Percentiles rank a stretch among this genome's conserved stretches.
phyloP scores from a whole-genome alignment of 2,797 vertebrate species.

The Lacerta agilis region DNA sequence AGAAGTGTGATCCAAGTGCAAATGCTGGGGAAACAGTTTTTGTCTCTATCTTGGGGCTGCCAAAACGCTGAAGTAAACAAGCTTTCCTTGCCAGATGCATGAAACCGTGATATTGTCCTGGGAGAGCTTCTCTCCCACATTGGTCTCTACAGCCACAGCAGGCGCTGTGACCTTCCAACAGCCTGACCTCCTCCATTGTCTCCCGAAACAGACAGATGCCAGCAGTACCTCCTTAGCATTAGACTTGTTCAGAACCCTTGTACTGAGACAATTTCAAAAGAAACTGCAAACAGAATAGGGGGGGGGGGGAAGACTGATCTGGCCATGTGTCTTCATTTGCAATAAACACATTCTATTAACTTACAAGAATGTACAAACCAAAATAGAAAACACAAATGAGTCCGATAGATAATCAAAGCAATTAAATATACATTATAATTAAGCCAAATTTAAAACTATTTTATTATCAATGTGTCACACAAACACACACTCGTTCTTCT shows the following conservation, averaged over 20 bases:
- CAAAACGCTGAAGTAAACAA: not conserved
- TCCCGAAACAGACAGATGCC: too few species aligned
- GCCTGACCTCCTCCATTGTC: too few species aligned
- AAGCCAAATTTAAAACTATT: not conserved
- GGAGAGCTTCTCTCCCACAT: not conserved
- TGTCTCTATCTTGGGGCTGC: not conserved
- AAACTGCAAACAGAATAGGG: not conserved
- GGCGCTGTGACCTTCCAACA: too few species aligned
- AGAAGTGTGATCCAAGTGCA: constrained; percentile 2
- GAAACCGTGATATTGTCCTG: not conserved
- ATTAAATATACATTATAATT: not conserved
- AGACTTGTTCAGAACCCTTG: not conserved
- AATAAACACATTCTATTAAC: not conserved
- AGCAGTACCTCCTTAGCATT: not conserved
- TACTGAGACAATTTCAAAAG: not conserved
- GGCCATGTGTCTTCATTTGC: not conserved
- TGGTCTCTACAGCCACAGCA: too few species aligned
- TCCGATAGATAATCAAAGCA: not conserved
- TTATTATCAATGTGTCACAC: not conserved
- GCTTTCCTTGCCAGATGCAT: not conserved
- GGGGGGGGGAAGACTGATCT: not conserved
- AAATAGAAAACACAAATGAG: not conserved
- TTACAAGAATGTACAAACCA: not conserved
- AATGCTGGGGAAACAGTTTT: constrained; percentile 2
- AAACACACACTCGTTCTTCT: not conserved